Evolutionary conservation across 2,797 vertebrate species (phyloP), one percentile per base, ranked within the genome.

Genomic region (Danio albolineatus): DNA sequence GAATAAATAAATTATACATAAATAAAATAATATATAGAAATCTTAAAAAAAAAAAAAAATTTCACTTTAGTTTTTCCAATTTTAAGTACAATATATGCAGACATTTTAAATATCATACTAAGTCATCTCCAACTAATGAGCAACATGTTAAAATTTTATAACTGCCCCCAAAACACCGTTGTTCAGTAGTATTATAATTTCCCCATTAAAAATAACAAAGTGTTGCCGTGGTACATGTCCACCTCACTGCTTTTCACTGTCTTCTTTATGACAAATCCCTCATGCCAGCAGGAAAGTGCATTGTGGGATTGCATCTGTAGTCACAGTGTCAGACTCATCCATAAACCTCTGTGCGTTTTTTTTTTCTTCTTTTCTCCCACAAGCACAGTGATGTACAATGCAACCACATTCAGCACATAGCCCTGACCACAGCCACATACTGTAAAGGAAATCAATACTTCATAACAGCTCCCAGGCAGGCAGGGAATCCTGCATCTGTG

Each of bases 391-490:
- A 72, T 79, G 76, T 79, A 79, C 67, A 79, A 54, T 79, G 67
- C 66, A 79, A 71, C 66, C 66, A 60, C 64, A 78, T 78, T 67
- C 65, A 60, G 76, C 70, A 74, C 51, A 74, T 64, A 80, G 41
- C n/a, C 60, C 51, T 41, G 49, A 72, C 69, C 70, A 75, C 79
- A 80, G 67, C 41, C 61, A 49, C 78, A 80, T 36, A 54, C 46
- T 28, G 38, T 79, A 79, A 79, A 79, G 76, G 67, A 79, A 79
- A 79, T 79, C 76, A 79, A 79, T 79, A 79, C 66, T 72, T 79
- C 67, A 72, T 79, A 79, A 79, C 67, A 79, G 76, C 67, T 61
- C 56, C 39, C 48, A 79, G 76, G 67, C 67, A 79, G 57, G 46
- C 46, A 53, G 76, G 56, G 66, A 71, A 61, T 71, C 67, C 57